Evolutionary conservation across 2,797 vertebrate genomes (phyloP), one percentile per base, ranked within the genome.

Genomic region (Buphagus erythrorhynchus): DNA sequence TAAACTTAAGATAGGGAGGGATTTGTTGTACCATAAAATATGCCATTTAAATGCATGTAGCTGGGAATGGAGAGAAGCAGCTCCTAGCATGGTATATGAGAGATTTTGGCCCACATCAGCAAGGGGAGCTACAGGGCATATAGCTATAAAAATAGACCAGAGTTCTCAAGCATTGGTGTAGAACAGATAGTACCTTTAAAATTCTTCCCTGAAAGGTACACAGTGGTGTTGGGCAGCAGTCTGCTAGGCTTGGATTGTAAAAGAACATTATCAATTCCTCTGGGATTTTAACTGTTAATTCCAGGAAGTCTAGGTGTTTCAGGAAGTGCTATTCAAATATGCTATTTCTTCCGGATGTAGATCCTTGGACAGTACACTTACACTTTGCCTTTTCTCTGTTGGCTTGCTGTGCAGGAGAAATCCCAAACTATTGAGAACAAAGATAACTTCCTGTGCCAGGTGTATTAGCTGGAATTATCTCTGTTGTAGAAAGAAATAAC

Each of bases 231-330:
- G 49, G 42, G 35, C 63, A 72, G 42, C 49, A 67, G 17, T 66
- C 35, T 87, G 31, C 43, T 87, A 25, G 49, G 43, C 67, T 76
- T 67, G 38, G 74, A n/a, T 77, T 74, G 42, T 67, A 66, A 63
- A 83, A 73, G 45, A 86, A 67, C 7, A n/a, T 78, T 76, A 78
- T 40, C 57, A 48, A 11, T 91, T 95, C 80, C 61, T 55, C 67
- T 80, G 84, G 61, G 79, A 71, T 83, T 79, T 63, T 62, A 87
- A 65, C 31, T 74, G n/a, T 67, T 65, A 54, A 74, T 93, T 92
- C 59, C 65, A 96, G 90, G 92, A 93, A 92, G 78, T 85, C 75
- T 87, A 87, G 82, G 90, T 94, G 92, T 92, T 95, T 88, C 67
- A 88, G 88, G 92, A 96, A 94, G 58, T 66, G 54, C 33, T 86